phyloP scores from a whole-genome alignment of 2,888 invertebrate genomes.

The Ctena decussata region DNA sequence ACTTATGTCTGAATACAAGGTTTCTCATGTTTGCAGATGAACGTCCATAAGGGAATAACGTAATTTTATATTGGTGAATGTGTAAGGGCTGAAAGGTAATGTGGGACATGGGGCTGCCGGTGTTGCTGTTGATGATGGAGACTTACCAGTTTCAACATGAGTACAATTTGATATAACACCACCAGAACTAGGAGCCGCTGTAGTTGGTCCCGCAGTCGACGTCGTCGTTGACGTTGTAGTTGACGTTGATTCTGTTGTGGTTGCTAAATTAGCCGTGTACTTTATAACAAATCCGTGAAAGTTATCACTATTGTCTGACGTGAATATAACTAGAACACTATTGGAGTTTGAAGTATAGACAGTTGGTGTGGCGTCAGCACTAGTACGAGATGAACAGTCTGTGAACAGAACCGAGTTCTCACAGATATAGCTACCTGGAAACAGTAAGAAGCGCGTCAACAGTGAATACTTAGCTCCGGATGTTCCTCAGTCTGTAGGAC shows the following conservation, averaged over 20 bases:
- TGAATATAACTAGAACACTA: constrained; percentile 40
- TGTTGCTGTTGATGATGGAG: too few species aligned
- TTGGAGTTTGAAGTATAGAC: constrained; percentile 42
- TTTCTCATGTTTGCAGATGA: too few species aligned
- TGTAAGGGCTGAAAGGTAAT: background rate
- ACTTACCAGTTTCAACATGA: background rate
- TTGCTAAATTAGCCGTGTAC: constrained; percentile 40
- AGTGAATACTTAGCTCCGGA: too few species aligned
- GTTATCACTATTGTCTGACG: constrained; percentile 43
- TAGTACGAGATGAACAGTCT: constrained; percentile 41
- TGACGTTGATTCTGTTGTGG: constrained; percentile 33
- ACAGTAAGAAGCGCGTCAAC: background rate
- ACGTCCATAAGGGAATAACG: too few species aligned
- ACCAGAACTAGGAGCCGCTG: background rate
- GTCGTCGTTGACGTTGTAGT: constrained; percentile 7
- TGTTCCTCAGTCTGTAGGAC: too few species aligned
- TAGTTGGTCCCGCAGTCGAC: background rate
- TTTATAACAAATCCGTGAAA: constrained; percentile 53
- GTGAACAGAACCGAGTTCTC: constrained; percentile 42
- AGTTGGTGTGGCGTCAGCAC: constrained; percentile 22
- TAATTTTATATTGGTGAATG: too few species aligned
- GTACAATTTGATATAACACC: background rate
- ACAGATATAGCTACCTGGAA: constrained; percentile 50
- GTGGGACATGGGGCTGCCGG: too few species aligned
- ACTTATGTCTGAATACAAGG: too few species aligned